Base-by-base conservation (phyloP, 2,797 vertebrate species). In the Galaxias olidus region DNA sequence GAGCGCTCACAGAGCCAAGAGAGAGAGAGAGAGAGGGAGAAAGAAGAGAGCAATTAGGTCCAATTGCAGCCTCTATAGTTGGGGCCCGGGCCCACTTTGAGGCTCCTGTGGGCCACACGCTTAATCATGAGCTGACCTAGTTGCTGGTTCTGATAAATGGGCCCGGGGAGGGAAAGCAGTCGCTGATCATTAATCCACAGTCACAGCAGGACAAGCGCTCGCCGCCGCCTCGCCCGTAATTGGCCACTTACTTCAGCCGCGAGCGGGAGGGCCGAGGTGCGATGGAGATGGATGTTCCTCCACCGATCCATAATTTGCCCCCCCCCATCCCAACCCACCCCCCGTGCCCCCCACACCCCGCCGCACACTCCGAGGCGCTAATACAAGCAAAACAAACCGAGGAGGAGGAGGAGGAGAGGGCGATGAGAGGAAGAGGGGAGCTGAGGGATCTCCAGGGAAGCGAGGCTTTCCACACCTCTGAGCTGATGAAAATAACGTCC, bases 81-180 rank as follows among this genome's bases (percentile, higher is more conserved):
- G 83, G 87, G 88, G 88, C 88, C 79, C 85, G 55, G 78, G 69
- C 88, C 84, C 92, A n/a, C 91, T 88, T 68, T 84, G 84, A 87
- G 91, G 86, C 89, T 71, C 59, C 2, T 4, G 73, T 45, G 64
- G 74, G 75, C 82, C 66, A 69, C 81, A 86, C 78, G 73, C 92
- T 94, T 94, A 94, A 94, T 95, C 94, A 85, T 84, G 78, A 88
- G 88, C 81, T 88, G 94, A 94, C 93, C 91, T 89, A 90, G 89
- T 92, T 94, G 93, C 92, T 90, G 91, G 89, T 85, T 80, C 88
- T 97, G 96, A 98, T 97, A 92, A 97, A 98, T 96, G 93, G 94
- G 91, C 81, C 83, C 81, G 79, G 85, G 90, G 70, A 93, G 84
- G 84, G 91, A 96, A 96, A 94, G 92, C 85, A 54, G 75, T 87